phyloP scores from a whole-genome alignment of 1,140 invertebrate genomes.

The Panagrolaimus sp. region DNA sequence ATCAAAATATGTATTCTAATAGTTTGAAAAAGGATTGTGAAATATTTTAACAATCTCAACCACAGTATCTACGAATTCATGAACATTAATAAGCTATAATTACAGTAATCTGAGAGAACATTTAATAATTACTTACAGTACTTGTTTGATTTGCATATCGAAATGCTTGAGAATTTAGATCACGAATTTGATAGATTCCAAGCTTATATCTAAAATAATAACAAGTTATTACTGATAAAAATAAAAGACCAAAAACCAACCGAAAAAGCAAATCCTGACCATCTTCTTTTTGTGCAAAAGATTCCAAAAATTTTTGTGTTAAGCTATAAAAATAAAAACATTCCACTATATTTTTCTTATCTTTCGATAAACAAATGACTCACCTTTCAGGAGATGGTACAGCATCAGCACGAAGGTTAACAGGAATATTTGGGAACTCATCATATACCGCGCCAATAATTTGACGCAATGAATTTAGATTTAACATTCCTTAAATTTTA shows the following conservation, averaged over 20 bases:
- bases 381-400: background rate
- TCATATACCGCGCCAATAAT: background rate
- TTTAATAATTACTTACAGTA: conserved; percentile 9
- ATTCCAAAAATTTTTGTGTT: conserved; percentile 12
- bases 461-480: background rate
- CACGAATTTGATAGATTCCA: conserved; percentile 29
- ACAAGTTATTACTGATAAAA: too few relatives aligned
- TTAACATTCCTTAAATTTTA: background rate
- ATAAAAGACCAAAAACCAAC: background rate
- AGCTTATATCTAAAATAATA: conserved; percentile 29
- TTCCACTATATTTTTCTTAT: background rate
- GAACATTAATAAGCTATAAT: too few relatives aligned
- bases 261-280: conserved; percentile 17
- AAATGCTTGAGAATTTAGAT: conserved; percentile 27
- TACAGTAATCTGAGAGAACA: too few relatives aligned
- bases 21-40: too few relatives aligned
- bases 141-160: conserved; percentile 29
- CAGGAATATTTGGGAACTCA: background rate
- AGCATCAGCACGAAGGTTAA: background rate
- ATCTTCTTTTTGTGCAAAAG: conserved; percentile 4
- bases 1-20: too few relatives aligned
- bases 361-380: background rate
- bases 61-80: too few relatives aligned
- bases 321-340: background rate
- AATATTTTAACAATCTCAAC: too few relatives aligned